phyloP scores from a whole-genome alignment of 1,140 invertebrate species.

The Ruditapes philippinarum region DNA sequence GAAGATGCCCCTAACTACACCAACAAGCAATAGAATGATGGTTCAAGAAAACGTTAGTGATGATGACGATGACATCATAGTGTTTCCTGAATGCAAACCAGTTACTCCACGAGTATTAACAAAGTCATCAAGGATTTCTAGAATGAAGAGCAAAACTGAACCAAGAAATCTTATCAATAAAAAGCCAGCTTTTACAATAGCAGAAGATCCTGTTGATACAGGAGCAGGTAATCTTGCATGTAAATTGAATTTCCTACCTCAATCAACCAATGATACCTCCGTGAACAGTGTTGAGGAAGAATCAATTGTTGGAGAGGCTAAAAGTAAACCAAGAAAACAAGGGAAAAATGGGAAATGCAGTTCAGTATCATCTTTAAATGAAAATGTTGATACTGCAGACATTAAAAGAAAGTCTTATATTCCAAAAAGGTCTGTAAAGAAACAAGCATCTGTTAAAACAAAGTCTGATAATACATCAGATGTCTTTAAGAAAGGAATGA shows the following conservation, averaged over 20 bases:
- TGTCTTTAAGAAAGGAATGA: background rate
- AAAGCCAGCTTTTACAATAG: background rate
- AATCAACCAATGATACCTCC: background rate
- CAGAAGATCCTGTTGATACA: background rate
- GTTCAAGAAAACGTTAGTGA: conserved; percentile 34
- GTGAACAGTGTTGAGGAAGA: background rate
- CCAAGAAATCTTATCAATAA: conserved; percentile 16
- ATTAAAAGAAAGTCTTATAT: background rate
- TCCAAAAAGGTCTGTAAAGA: background rate
- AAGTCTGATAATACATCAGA: background rate
- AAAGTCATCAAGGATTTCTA: conserved; percentile 17
- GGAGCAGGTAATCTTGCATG: background rate
- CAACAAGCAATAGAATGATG: conserved; percentile 16
- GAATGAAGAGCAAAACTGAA: conserved; percentile 12
- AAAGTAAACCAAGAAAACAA: conserved; percentile 9
- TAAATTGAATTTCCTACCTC: background rate
- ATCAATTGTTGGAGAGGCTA: background rate
- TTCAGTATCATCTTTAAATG: background rate
- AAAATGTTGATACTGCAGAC: background rate
- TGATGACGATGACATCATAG: conserved; percentile 39
- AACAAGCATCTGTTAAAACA: background rate
- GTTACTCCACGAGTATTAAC: conserved; percentile 21
- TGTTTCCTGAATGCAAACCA: conserved; percentile 38
- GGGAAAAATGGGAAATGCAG: background rate
- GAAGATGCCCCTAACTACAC: background rate